These are phyloP conservation scores for Leptobrachium ailaonicum DNA, from an alignment of 2,113 vertebrate genomes.

Conservation along the genomic window DNA sequence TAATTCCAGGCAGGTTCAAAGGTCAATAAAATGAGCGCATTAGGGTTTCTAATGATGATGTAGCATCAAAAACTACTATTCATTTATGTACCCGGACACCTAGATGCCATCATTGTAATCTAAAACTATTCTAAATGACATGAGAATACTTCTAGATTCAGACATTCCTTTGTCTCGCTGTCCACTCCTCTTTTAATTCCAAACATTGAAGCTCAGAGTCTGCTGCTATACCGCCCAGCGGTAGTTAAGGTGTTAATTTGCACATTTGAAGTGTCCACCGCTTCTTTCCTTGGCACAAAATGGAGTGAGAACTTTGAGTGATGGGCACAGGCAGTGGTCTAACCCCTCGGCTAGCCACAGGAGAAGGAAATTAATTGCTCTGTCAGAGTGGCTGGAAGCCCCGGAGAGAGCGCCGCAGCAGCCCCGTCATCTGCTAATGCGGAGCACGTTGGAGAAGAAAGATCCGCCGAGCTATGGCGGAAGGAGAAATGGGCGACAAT, in stretches of 20 bases:
- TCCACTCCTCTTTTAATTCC: too few species aligned
- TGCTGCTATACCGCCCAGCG: not conserved
- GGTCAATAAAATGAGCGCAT: too few species aligned
- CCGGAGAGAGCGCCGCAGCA: constrained; percentile 34
- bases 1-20: too few species aligned
- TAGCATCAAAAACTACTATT: too few species aligned
- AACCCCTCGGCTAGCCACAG: constrained; percentile 42
- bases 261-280: constrained; percentile 4
- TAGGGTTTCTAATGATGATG: too few species aligned
- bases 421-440: constrained; percentile 36
- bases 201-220: too few species aligned
- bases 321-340: constrained; percentile 40
- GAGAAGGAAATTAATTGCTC: constrained; percentile 50
- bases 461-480: constrained; percentile 23
- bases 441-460: constrained; percentile 16
- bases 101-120: too few species aligned
- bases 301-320: constrained; percentile 38
- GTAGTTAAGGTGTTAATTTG: constrained; percentile 25
- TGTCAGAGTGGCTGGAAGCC: constrained; percentile 41
- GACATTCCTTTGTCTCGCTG: too few species aligned
- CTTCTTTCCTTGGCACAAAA: constrained; percentile 25
- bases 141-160: too few species aligned
- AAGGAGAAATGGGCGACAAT: constrained; percentile 8
- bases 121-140: too few species aligned
- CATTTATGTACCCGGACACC: too few species aligned